phyloP scores from a whole-genome alignment of 2,888 invertebrate species.

The Aphodius sticticus region DNA sequence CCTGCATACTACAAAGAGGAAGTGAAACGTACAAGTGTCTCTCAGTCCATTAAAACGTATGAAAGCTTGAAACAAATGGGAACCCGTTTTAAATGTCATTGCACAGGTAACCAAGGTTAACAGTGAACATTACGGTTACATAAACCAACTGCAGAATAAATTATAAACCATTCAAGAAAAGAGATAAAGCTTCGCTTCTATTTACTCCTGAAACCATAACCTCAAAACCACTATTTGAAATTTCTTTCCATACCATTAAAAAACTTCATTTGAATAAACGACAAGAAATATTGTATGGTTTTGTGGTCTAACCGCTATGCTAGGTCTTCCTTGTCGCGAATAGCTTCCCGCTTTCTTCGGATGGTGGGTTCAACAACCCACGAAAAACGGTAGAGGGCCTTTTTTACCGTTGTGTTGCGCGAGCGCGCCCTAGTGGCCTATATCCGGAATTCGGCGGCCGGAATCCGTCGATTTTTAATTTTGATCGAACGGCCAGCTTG shows the following conservation, averaged over 20 bases:
- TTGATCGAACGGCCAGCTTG: background rate
- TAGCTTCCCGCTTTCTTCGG: background rate
- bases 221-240: background rate
- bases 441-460: background rate
- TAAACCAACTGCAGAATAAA: background rate
- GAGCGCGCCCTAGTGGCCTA: background rate
- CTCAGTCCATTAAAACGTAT: background rate
- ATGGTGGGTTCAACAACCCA: background rate
- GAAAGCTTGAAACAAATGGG: background rate
- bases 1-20: background rate
- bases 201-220: background rate
- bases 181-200: background rate
- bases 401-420: background rate
- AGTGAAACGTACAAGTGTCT: background rate
- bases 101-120: background rate
- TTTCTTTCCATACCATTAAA: background rate
- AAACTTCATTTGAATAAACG: background rate
- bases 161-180: background rate
- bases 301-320: background rate
- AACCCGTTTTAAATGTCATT: background rate
- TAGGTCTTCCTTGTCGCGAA: background rate
- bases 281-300: background rate
- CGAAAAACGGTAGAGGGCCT: constrained; percentile 4
- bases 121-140: background rate
- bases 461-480: background rate